Conservation (phyloP, 2,888 invertebrate species). For the Brenthis daphne region DNA sequence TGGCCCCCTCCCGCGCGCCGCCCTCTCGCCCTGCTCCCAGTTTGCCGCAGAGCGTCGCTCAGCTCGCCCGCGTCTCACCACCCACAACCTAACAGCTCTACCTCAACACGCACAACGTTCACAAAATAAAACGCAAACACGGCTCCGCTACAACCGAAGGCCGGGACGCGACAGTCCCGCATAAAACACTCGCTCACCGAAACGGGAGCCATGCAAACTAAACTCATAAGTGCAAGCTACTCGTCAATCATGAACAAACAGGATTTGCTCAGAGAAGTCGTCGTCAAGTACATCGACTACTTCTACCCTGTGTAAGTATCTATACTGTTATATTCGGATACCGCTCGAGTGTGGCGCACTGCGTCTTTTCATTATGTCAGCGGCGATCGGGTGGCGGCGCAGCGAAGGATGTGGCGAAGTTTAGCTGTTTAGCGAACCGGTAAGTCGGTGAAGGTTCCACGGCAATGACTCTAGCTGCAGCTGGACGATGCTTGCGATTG, state of each 20-base stretch:
- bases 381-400: constrained; percentile 45
- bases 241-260: constrained; percentile 85
- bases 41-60: constrained; percentile 79
- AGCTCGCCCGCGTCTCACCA: constrained; percentile 69
- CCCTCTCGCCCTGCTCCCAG: constrained; percentile 70
- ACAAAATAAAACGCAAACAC: constrained; percentile 58
- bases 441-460: constrained; percentile 79
- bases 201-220: constrained; percentile 80
- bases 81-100: constrained; percentile 52
- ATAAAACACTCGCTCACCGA: constrained; percentile 55
- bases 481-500: constrained; percentile 63
- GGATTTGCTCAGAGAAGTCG: constrained; percentile 86
- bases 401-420: constrained; percentile 65
- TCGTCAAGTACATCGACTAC: constrained; percentile 87
- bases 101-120: constrained; percentile 63
- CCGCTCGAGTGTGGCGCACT: constrained; percentile 56
- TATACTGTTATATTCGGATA: constrained; percentile 41
- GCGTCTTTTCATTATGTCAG: constrained; percentile 51
- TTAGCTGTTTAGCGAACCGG: constrained; percentile 67
- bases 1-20: constrained; percentile 60
- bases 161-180: constrained; percentile 66
- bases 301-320: constrained; percentile 87
- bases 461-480: constrained; percentile 68
- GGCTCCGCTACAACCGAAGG: constrained; percentile 62
- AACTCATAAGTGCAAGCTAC: constrained; percentile 83